Base-by-base conservation (phyloP, 1,140 invertebrate species). In the Lucilia sericata region DNA sequence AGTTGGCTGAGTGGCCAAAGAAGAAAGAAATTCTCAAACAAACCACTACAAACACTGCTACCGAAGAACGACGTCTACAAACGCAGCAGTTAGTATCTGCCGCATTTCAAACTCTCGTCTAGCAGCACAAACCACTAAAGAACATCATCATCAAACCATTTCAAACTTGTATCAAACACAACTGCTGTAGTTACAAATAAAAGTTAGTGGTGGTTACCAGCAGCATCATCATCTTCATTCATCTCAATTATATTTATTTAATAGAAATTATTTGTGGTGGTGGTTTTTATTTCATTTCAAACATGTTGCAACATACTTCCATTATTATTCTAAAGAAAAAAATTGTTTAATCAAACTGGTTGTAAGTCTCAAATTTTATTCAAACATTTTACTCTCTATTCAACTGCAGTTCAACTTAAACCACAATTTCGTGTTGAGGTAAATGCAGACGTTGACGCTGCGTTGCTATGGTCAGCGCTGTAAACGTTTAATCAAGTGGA, bases 21-120 rank as follows among this genome's bases (percentile, higher is more conserved):
- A 70, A 70, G 19, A 70, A 70, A 70, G 65, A 70, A 70, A 21
- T 70, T 70, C n/a, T 25, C 21, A 70, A 70, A 70, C 34, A 78
- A 49, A n/a, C 30, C 34, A 36, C 75, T 36, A 10, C 7, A 21
- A 78, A 42, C 34, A 49, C n/a, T 49, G 75, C 75, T 42, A 25
- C 75, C 19, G 75, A 21, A 36, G 25, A 30, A 70, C 9, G 21
- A 14, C 75, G 17, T 13, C 51, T 12, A n/a, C 51, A 12, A 14
- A 55, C 10, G 13, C 17, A 12, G 51, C 51, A 17, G 49, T 55
- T 17, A 55, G 13, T n/a, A n/a, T 17, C 51, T 17, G 51, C 51
- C 5, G 51, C 51, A 55, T 13, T n/a, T 55, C 51, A 55, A 13
- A 55, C 5, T 42, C 42, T 3, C 10, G 25, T 2, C 25, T 14